Evolutionary conservation across 2,888 invertebrate genomes (phyloP), one percentile per base, ranked within the genome.

Genomic region (Pogonocherus hispidulus): DNA sequence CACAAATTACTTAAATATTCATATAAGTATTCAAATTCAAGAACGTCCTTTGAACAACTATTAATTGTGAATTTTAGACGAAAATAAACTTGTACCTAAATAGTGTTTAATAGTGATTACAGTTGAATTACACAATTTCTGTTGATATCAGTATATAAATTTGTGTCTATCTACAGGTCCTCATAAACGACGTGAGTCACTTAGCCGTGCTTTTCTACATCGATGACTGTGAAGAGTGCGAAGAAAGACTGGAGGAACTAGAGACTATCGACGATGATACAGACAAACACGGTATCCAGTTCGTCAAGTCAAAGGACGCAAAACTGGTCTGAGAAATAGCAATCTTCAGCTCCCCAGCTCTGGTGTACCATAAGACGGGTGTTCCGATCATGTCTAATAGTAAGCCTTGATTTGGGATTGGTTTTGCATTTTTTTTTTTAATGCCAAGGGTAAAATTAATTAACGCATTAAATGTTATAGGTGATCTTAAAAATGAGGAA

Each of bases 351-450:
- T 94, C 96, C 83, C 97, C 97, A 72, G 95, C 95, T 69, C 87
- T 97, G 78, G 95, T 96, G 59, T 97, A 96, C 86, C 96, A 96
- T 83, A 96, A 96, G 87, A 95, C 95, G 68, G 95, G 95, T 75
- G 95, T 95, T 77, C 96, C 96, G 79, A 95, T 96, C 82, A 95
- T 96, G 93, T 97, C 94, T 86, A 95, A 96, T 88, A 96, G 96
- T 96, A 90, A 93, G 93, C 84, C 19, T 55, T 66, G 46, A 27
- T 49, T 60, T 66, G 44, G 47, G 37, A 56, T 54, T 70, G 44
- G 54, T 54, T 68, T 62, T 55, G 44, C 20, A n/a, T 63, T 62
- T 32, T 56, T 51, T 62, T 44, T 23, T 46, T 37, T 59, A 37
- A 66, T 66, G 41, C 20, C 16, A 64, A 18, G 8, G 1, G 8